A percentile compares a stretch with the other conserved stretches of the same genome.
These are phyloP conservation scores for Nothura maculosa DNA, from an alignment of 2,797 vertebrate genomes.

Conservation along the genomic window DNA sequence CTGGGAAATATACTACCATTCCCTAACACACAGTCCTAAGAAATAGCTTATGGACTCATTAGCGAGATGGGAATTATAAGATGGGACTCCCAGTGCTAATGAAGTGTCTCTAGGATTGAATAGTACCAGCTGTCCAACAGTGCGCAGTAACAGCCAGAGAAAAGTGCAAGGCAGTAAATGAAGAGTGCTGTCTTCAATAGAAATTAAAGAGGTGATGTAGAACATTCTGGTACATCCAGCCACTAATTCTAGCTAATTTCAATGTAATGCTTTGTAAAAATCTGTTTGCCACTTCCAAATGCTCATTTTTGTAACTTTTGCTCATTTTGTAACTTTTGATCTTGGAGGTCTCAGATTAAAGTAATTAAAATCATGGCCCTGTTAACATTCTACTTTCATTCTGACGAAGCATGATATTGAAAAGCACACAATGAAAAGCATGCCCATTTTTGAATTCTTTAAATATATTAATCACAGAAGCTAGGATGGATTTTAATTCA, in stretches of 20 bases:
- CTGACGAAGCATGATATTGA: slow-evolving; percentile 21
- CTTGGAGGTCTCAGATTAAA: background rate
- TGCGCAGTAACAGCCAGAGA: background rate
- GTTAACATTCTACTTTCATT: slow-evolving; percentile 46
- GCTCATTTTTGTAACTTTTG: background rate
- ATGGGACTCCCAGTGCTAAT: background rate
- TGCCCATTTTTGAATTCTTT: slow-evolving; percentile 53
- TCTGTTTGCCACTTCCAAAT: slow-evolving; percentile 41
- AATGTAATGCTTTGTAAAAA: slow-evolving; percentile 23
- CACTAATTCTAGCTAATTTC: background rate
- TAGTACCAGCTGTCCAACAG: background rate
- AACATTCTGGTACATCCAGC: background rate
- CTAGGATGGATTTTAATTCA: slow-evolving; percentile 23
- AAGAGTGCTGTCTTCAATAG: background rate
- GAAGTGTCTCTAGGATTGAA: background rate
- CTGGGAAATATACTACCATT: background rate
- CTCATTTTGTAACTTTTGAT: too few species aligned
- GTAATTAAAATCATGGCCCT: slow-evolving; percentile 32
- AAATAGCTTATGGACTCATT: background rate
- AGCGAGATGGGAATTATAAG: background rate
- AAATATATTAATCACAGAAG: slow-evolving; percentile 44
- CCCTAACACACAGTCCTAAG: background rate
- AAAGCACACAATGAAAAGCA: slow-evolving; percentile 49
- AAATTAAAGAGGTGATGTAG: background rate
- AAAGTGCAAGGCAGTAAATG: background rate